These are phyloP conservation scores for Diachasma alloeum DNA, from an alignment of 1,140 invertebrate species.

Conservation along the genomic window DNA sequence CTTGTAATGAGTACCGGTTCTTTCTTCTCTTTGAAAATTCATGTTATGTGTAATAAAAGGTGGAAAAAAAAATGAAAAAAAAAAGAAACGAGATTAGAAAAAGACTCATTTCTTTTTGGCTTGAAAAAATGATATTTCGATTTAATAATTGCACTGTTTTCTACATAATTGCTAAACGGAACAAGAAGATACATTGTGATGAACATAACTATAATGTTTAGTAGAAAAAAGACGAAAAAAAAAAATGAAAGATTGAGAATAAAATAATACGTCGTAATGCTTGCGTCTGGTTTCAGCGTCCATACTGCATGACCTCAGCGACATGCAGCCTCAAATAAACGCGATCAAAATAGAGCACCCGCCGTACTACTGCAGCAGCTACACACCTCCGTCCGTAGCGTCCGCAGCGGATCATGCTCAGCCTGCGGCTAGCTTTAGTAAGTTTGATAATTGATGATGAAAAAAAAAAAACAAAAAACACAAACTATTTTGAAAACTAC, in stretches of 20 bases:
- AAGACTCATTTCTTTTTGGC: too few relatives aligned
- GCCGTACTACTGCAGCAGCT: constrained; percentile 91
- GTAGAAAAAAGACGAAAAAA: constrained; percentile 6
- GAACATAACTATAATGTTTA: too few relatives aligned
- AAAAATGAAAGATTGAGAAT: not conserved
- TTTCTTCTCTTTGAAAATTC: not conserved
- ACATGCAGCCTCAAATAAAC: constrained; percentile 79
- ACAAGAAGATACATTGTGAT: too few relatives aligned
- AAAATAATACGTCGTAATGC: constrained; percentile 41
- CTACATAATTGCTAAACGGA: too few relatives aligned
- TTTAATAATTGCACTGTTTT: too few relatives aligned
- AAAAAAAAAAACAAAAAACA: constrained; percentile 7
- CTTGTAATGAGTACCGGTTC: not conserved
- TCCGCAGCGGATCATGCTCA: constrained; percentile 62
- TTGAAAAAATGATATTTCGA: too few relatives aligned
- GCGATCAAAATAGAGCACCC: constrained; percentile 91
- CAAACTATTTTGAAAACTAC: not conserved
- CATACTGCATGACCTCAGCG: constrained; percentile 89
- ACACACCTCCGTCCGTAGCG: constrained; percentile 77
- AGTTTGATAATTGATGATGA: constrained; percentile 52
- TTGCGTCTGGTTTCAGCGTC: constrained; percentile 80
- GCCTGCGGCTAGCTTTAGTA: constrained; percentile 64
- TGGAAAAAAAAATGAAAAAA: not conserved
- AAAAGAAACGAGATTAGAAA: too few relatives aligned
- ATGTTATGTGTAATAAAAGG: not conserved